Base-by-base conservation (phyloP, 2,888 invertebrate species). In the Limnephilus auricula region DNA sequence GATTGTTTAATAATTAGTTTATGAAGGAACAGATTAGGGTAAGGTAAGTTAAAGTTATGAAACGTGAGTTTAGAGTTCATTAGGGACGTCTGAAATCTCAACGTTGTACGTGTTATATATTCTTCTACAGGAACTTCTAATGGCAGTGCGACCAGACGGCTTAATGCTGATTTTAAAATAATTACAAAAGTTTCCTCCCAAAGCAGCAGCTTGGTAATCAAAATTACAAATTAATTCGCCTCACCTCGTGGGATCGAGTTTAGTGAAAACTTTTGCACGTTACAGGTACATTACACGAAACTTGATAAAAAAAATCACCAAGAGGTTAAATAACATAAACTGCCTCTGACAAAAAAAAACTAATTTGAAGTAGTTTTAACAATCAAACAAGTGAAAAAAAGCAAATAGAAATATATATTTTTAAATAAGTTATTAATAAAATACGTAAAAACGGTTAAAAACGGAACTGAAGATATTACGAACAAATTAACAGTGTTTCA, bases 151-250 rank as follows among this genome's bases (percentile, higher is more conserved):
- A 65, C 34, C 78, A 50, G 90, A 65, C 84, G 65, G 82, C 65
- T 83, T 83, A 83, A 34, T 82, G 83, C 32, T 85, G 90, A 90
- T 90, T 85, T 90, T 79, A 90, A 85, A 90, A 90, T 85, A 90
- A 90, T 90, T 90, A 78, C 79, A 31, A 85, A 90, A 86, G 78
- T 90, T 90, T 37, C 79, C 10, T 85, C 79, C 79, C 40, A 31
- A 30, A 31, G 37, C 40, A 32, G 78, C 84, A 85, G 40, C 79
- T 90, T 90, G 85, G 37, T 79, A 31, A 78, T 37, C 85, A 50
- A 86, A 86, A 86, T 50, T 50, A 18, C 6, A 83, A 32, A 83
- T 83, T 37, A 83, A 83, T 83, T 65, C 65, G 25, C 65, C 6
- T 65, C 25, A 65, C 10, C 65, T 65, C 65, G 65, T n/a, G 65